These are phyloP conservation scores for Caenorhabditis drosophilae DNA, from an alignment of 2,888 invertebrate genomes.

Conservation along the genomic window DNA sequence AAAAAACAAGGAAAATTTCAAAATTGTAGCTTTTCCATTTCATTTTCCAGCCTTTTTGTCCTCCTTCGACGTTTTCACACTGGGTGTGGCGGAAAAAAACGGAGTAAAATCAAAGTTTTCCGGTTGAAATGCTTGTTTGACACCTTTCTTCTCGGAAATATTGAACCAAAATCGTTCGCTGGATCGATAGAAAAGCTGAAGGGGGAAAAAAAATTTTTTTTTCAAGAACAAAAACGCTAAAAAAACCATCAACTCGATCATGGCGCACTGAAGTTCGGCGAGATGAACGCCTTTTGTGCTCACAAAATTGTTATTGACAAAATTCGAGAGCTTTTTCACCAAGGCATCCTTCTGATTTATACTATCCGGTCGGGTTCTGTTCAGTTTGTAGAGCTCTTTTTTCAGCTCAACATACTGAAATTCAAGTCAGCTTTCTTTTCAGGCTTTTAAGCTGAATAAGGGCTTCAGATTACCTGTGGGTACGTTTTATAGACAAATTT, in stretches of 20 bases:
- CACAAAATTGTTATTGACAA: slow-evolving; percentile 16
- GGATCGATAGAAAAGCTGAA: slow-evolving; percentile 14
- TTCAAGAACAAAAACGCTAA: background rate
- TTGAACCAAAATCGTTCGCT: slow-evolving; percentile 8
- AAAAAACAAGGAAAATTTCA: too few species aligned
- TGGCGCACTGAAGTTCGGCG: slow-evolving; percentile 15
- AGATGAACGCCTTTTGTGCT: slow-evolving; percentile 11
- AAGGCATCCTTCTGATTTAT: slow-evolving; percentile 4
- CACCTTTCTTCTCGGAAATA: slow-evolving; percentile 10
- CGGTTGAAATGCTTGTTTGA: background rate
- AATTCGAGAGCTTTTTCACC: background rate
- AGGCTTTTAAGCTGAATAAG: background rate
- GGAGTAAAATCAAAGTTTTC: slow-evolving; percentile 5
- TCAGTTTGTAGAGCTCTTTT: slow-evolving; percentile 13
- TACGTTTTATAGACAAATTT: slow-evolving; percentile 13
- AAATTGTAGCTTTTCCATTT: too few species aligned
- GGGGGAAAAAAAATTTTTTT: background rate
- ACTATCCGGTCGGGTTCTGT: slow-evolving; percentile 10
- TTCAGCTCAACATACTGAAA: slow-evolving; percentile 26
- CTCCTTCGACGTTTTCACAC: too few species aligned
- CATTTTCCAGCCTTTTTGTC: too few species aligned
- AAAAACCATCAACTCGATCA: slow-evolving; percentile 15
- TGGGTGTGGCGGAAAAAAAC: too few species aligned
- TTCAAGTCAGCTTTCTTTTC: background rate
- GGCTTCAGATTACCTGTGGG: slow-evolving; percentile 8